Conservation (phyloP, 2,113 vertebrate genomes). For the Lagopus muta region DNA sequence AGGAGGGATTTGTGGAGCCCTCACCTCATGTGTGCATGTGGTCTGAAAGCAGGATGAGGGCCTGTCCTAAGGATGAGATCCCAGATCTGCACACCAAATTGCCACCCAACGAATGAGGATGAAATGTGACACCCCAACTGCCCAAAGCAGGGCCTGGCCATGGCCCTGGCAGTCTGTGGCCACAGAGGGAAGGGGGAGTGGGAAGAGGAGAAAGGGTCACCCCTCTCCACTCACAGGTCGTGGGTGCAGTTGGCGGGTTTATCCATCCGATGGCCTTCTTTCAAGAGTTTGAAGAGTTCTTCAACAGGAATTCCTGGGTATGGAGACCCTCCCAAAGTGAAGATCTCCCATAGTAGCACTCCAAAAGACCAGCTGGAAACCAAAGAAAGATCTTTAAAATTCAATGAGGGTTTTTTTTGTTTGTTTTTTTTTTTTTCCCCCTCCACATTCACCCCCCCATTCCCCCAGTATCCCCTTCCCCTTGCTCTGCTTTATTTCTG, state of each 20-base stretch:
- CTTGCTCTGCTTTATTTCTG: slow-evolving; percentile 31
- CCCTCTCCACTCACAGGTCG: slow-evolving; percentile 85
- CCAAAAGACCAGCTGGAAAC: slow-evolving; percentile 95
- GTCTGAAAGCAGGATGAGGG: background rate
- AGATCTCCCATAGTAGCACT: slow-evolving; percentile 98
- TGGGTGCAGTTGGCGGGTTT: slow-evolving; percentile 97
- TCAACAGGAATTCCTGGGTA: slow-evolving; percentile 97
- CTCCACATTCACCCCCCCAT: too few relatives aligned
- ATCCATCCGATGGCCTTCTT: slow-evolving; percentile 99
- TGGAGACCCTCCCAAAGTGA: slow-evolving; percentile 95
- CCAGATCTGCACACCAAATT: accelerated
- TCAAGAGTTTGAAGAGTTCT: slow-evolving; percentile 97
- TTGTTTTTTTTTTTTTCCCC: background rate
- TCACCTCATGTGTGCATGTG: accelerated
- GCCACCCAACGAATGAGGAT: accelerated
- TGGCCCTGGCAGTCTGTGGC: background rate
- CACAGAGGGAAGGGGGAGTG: background rate
- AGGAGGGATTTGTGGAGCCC: background rate
- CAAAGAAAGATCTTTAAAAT: slow-evolving; percentile 66
- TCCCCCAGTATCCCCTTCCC: background rate
- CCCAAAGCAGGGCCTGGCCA: background rate
- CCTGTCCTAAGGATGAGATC: background rate
- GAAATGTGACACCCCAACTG: accelerated
- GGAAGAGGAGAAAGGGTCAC: background rate
- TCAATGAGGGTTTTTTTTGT: slow-evolving; percentile 10